Evolutionary conservation across 2,888 invertebrate species (phyloP).

Genomic region (Oscheius sp.): DNA sequence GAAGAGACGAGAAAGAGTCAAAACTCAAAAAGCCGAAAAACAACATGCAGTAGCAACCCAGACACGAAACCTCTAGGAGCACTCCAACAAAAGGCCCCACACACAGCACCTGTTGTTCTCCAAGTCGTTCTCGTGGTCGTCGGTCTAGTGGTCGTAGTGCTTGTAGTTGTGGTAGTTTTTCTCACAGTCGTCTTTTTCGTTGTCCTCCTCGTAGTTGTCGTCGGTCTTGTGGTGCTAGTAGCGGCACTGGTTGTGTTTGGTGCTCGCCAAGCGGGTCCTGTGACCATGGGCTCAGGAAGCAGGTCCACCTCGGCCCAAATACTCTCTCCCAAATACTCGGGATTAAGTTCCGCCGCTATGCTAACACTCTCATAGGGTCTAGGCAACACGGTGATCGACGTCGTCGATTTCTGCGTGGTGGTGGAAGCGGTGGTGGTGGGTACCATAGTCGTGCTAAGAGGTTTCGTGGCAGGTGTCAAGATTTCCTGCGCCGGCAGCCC

Average conservation of each 20-base stretch:
- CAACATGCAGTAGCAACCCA: conserved; percentile 33
- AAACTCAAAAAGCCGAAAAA: conserved; percentile 5
- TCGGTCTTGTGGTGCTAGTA: conserved; percentile 41
- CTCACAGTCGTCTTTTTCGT: conserved; percentile 36
- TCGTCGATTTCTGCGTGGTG: conserved; percentile 34
- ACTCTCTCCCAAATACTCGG: conserved; percentile 57
- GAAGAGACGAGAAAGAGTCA: not conserved
- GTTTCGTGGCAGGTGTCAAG: conserved; percentile 49
- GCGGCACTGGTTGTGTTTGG: conserved; percentile 41
- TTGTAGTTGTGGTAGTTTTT: conserved; percentile 31
- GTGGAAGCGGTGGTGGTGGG: conserved; percentile 38
- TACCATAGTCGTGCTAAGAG: conserved; percentile 42
- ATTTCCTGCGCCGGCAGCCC: conserved; percentile 36
- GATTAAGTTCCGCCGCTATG: conserved; percentile 58
- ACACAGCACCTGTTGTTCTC: conserved; percentile 38
- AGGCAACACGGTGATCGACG: conserved; percentile 48
- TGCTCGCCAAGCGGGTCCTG: conserved; percentile 58
- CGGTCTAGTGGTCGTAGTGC: conserved; percentile 38
- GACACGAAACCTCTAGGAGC: conserved; percentile 36
- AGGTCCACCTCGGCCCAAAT: conserved; percentile 53
- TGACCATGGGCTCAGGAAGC: conserved; percentile 55
- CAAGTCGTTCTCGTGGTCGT: conserved; percentile 37
- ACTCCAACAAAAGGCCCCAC: conserved; percentile 31
- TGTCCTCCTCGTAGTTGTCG: conserved; percentile 34
- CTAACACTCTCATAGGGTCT: conserved; percentile 59